Percentiles rank a stretch among this genome's conserved stretches.
phyloP scores from a whole-genome alignment of 2,113 vertebrate species.

The Myiagra hebetior region DNA sequence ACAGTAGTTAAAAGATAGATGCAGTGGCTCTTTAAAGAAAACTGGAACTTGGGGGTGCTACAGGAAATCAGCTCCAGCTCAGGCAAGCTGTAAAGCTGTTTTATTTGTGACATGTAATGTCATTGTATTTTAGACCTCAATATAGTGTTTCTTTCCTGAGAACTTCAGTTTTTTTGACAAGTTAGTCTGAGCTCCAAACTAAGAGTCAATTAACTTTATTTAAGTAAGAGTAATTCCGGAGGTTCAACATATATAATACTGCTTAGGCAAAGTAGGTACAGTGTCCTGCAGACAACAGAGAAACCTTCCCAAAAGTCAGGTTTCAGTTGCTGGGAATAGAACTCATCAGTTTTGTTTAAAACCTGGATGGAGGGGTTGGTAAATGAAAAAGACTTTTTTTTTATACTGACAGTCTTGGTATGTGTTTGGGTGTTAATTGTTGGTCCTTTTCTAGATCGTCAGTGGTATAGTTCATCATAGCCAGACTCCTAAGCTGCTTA shows the following conservation, averaged over 20 bases:
- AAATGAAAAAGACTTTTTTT: background rate
- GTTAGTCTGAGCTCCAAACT: background rate
- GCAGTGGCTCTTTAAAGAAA: background rate
- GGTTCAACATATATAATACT: background rate
- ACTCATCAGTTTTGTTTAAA: background rate
- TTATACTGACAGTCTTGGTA: background rate
- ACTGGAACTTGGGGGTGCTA: background rate
- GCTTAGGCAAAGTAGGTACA: background rate
- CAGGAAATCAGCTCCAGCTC: background rate
- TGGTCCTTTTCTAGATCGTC: constrained; percentile 79
- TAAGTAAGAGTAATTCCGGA: background rate
- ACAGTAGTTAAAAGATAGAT: background rate
- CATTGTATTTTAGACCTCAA: background rate
- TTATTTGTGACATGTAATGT: background rate
- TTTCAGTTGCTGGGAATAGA: background rate
- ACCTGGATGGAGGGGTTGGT: background rate
- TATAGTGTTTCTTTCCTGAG: background rate
- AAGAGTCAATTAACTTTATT: background rate
- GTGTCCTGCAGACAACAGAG: background rate
- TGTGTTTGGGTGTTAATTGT: constrained; percentile 10
- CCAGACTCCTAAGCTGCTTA: constrained; percentile 82
- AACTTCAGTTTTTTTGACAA: background rate
- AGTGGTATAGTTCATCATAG: constrained; percentile 86
- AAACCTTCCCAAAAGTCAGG: background rate
- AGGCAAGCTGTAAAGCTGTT: background rate